A percentile compares a stretch with the other conserved stretches of the same genome.
phyloP scores from a whole-genome alignment of 2,888 invertebrate species.

The Limulus polyphemus region DNA sequence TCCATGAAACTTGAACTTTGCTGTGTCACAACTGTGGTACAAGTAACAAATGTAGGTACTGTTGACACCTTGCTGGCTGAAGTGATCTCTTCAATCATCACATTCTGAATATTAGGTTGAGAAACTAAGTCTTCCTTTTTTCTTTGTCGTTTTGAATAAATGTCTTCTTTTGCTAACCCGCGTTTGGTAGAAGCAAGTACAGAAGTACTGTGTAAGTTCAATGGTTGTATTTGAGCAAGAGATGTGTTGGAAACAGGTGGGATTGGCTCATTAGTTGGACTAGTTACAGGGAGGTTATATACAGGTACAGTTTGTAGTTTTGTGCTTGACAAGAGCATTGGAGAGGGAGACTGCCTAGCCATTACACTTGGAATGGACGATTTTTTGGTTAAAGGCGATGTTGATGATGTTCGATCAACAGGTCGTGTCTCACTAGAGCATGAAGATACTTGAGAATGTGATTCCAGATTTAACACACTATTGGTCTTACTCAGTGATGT shows the following conservation, averaged over 20 bases:
- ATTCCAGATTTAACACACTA: too few species aligned
- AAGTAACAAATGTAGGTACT: not conserved
- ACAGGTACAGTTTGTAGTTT: not conserved
- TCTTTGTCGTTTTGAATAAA: conserved; percentile 13
- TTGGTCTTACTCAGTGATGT: too few species aligned
- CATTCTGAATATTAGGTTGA: conserved; percentile 17
- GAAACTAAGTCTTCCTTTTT: conserved; percentile 17
- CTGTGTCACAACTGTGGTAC: not conserved
- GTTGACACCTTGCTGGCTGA: not conserved
- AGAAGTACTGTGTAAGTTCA: conserved; percentile 5
- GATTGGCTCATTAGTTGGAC: not conserved
- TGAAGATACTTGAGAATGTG: too few species aligned
- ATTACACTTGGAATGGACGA: too few species aligned
- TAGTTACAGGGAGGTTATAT: not conserved
- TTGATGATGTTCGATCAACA: too few species aligned
- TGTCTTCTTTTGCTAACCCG: conserved; percentile 11
- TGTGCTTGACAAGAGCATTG: too few species aligned
- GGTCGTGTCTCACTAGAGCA: too few species aligned
- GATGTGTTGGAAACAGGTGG: not conserved
- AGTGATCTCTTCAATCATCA: not conserved
- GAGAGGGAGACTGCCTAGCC: too few species aligned
- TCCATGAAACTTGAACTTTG: not conserved
- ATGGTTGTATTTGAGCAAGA: conserved; percentile 3
- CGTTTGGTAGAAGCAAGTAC: conserved; percentile 9
- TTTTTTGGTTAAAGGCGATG: too few species aligned